Evolutionary conservation across 2,113 vertebrate genomes (phyloP).

Genomic region (Castor canadensis): DNA sequence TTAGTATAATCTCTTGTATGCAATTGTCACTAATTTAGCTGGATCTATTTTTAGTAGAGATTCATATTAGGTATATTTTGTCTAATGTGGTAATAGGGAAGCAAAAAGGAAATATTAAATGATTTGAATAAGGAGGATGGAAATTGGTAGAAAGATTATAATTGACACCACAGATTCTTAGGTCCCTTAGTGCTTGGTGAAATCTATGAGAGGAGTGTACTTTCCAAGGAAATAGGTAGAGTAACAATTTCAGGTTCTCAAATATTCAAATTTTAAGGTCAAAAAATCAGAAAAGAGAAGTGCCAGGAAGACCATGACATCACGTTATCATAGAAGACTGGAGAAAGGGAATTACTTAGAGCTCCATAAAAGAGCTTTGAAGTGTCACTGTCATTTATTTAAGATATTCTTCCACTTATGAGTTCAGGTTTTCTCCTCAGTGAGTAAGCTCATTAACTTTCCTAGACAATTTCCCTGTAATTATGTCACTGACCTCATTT

Average conservation of each 20-base stretch:
- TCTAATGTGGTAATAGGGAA: neutral
- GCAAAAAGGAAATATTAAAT: neutral
- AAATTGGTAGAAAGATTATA: neutral
- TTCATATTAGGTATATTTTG: neutral
- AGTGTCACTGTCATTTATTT: neutral
- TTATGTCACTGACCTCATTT: neutral
- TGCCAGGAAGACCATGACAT: neutral
- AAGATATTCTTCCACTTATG: neutral
- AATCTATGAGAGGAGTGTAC: neutral
- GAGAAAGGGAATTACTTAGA: neutral
- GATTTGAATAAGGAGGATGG: neutral
- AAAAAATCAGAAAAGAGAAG: neutral
- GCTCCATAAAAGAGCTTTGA: neutral
- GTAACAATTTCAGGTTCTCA: neutral
- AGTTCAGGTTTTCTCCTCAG: neutral
- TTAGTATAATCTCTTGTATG: neutral
- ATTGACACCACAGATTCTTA: neutral
- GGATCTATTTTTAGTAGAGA: neutral
- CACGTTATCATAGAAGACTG: neutral
- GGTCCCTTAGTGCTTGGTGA: neutral
- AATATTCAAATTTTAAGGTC: neutral
- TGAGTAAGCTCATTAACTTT: slow-evolving; percentile 19
- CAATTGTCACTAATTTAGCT: neutral
- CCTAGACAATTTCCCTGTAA: neutral
- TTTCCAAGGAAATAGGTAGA: neutral